Evolutionary conservation across 2,113 vertebrate genomes (phyloP).

Genomic region (Chauna torquata): DNA sequence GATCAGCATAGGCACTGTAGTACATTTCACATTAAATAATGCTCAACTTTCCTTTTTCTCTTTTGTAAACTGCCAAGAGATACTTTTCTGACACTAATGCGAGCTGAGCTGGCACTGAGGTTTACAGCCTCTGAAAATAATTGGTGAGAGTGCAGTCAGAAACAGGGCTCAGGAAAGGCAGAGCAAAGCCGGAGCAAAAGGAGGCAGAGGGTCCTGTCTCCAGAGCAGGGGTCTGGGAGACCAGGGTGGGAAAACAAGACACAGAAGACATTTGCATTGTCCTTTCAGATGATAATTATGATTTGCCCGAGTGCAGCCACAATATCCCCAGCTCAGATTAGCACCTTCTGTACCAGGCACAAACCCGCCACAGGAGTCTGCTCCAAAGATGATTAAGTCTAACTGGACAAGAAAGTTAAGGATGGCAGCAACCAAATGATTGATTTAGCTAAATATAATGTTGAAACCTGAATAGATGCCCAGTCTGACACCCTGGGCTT

Average conservation of each 20-base stretch:
- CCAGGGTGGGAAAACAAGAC: neutral
- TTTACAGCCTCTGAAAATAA: neutral
- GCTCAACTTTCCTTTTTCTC: slow-evolving; percentile 10
- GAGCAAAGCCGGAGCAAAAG: neutral
- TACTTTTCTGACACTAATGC: neutral
- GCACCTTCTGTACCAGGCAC: neutral
- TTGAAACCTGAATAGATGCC: neutral
- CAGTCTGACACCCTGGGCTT: neutral
- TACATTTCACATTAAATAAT: neutral
- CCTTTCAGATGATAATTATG: neutral
- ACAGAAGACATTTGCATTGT: neutral
- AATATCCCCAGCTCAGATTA: neutral
- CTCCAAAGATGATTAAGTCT: neutral
- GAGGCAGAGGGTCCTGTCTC: neutral
- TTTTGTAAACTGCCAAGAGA: slow-evolving; percentile 5
- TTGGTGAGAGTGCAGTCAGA: neutral
- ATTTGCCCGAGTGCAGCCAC: neutral
- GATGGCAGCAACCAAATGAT: neutral
- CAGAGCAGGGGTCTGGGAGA: neutral
- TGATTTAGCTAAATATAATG: neutral
- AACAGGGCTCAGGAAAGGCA: neutral
- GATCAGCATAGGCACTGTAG: neutral
- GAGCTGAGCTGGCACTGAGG: neutral
- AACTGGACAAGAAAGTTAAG: neutral
- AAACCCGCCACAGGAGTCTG: neutral